Base-by-base conservation (phyloP, 2,113 vertebrate species). In the Pungitius pungitius region DNA sequence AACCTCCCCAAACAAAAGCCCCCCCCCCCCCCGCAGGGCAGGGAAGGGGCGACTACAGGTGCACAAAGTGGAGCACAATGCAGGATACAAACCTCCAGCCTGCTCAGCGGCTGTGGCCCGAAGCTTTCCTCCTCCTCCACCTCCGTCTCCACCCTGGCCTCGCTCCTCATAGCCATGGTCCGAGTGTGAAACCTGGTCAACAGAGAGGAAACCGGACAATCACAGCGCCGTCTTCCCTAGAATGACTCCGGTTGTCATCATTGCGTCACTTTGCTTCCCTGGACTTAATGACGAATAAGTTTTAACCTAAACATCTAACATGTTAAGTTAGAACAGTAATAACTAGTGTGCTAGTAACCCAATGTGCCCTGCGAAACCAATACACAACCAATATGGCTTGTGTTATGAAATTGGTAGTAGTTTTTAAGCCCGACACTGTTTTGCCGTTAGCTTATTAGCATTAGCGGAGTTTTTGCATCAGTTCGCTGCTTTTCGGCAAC, bases 91-190 rank as follows among this genome's bases (percentile, higher is more conserved):
- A 99, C 97, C 95, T 99, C 98, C 49, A 99, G 67, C 72, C 96
- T 92, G 49, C 91, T 90, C 47, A 99, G 81, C 14, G 94, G 96
- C 83, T 99, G 97, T 1, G 98, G 98, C 1, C 98, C 97, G 77
- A 95, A 96, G 88, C 80, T 95, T 73, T 98, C 97, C 11, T 99
- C 97, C 43, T 97, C 97, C 72, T 97, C 97, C 0, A 93, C 91
- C 7, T 93, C 95, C 0, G 88, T 88, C 54, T 96, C 94, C 4
- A 92, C 85, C 0, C 88, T 90, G 20, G 86, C 86, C 42, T 96
- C 95, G 0, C 86, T 95, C 78, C 80, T 95, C 95, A 96, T 94
- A 1, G 97, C 97, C 97, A 99, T 99, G 68, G n/a, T 61, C 8
- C 1, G 12, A 11, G 20, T 17, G 14, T 54, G 18, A 27, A 2